phyloP scores from a whole-genome alignment of 2,888 invertebrate species.

The Girardia tigrina region DNA sequence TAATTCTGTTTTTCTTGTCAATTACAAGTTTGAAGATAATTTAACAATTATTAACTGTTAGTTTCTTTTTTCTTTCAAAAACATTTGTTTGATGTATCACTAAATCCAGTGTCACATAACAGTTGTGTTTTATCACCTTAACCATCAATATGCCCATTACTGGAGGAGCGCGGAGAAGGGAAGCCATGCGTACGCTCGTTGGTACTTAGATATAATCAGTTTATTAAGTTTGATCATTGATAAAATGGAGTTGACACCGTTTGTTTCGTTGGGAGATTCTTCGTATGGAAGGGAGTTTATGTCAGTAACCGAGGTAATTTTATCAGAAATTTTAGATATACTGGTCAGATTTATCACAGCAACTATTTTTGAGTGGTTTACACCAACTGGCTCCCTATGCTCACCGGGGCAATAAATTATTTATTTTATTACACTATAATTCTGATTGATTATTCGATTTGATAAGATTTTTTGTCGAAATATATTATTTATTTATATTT shows the following conservation, averaged over 20 bases:
- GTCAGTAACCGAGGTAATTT: slow-evolving; percentile 17
- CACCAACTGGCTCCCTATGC: slow-evolving; percentile 4
- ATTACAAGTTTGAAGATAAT: slow-evolving; percentile 17
- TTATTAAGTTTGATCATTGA: slow-evolving; percentile 18
- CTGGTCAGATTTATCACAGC: slow-evolving; percentile 20
- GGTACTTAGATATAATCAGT: background rate
- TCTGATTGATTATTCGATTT: background rate
- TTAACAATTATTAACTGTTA: slow-evolving; percentile 17
- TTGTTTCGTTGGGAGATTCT: background rate
- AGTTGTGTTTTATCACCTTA: slow-evolving; percentile 23
- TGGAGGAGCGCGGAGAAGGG: background rate
- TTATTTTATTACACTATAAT: background rate
- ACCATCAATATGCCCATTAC: slow-evolving; percentile 7
- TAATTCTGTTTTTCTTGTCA: background rate
- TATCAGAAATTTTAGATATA: slow-evolving; percentile 20
- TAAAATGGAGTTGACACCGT: slow-evolving; percentile 19
- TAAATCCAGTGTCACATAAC: background rate
- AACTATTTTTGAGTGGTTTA: slow-evolving; percentile 14
- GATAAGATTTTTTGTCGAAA: background rate
- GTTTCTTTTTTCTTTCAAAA: background rate
- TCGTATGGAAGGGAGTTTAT: slow-evolving; percentile 21
- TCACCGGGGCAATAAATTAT: slow-evolving; percentile 10
- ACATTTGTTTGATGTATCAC: slow-evolving; percentile 18
- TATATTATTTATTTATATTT: background rate
- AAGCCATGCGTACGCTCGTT: background rate